Evolutionary conservation across 2,888 invertebrate species (phyloP), one percentile per base, ranked within the genome.

Genomic region (Leucoma salicis): DNA sequence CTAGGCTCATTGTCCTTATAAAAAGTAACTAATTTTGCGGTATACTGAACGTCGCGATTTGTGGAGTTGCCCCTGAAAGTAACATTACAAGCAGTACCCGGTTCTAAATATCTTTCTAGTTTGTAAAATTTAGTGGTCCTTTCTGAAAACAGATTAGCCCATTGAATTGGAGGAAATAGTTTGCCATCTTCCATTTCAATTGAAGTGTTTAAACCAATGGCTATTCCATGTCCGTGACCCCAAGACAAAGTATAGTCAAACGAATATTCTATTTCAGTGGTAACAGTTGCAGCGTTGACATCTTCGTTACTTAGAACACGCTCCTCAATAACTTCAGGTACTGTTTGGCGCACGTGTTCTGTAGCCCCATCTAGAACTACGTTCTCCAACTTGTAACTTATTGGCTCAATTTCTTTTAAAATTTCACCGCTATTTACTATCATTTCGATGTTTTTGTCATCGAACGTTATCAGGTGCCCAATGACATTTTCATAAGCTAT

Each of bases 51-150:
- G 57, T 96, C 95, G 39, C 93, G 90, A 46, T 93, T 93, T 0
- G 94, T 94, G 61, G 93, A 91, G 66, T 94, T 94, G 1, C 94
- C 96, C 37, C 89, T 90, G 12, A 96, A 90, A 0, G 95, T 95
- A 0, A 96, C 95, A 74, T 96, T 96, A 36, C 95, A 93, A 1
- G 94, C 95, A 0, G 96, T 96, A 16, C 95, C 96, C 2, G 95
- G 93, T 70, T 93, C 92, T 41, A 96, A 80, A 64, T 91, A 91
- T 46, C 93, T 91, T 67, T 93, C 92, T 12, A 94, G 90, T 28
- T 91, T 92, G 61, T 77, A 86, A 3, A 92, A 76, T 48, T 91
- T 91, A 3, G 93, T 92, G 51, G 85, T 90, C 36, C 87, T 89
- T 34, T 91, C 90, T 35, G 89, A 78, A 31, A 81, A 85, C 36